Conservation (phyloP, 2,113 vertebrate genomes). For the Eulemur macaco region DNA sequence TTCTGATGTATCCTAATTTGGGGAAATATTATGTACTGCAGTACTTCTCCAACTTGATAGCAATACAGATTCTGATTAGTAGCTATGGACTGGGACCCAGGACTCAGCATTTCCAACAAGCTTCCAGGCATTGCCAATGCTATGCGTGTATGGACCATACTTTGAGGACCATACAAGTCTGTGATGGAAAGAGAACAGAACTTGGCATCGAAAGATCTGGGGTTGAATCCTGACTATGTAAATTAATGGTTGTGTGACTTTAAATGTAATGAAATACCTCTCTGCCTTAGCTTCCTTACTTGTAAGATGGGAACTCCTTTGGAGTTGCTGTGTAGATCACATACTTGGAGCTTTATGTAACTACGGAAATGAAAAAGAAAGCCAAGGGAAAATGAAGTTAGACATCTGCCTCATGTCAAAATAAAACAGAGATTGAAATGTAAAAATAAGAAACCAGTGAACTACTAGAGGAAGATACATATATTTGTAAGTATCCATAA, state of each 20-base stretch:
- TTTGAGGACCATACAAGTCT: background rate
- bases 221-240: background rate
- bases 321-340: background rate
- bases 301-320: conserved; percentile 2
- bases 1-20: background rate
- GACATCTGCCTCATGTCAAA: background rate
- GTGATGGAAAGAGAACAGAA: background rate
- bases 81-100: background rate
- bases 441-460: background rate
- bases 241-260: background rate
- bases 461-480: background rate
- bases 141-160: background rate
- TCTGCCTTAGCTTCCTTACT: conserved; percentile 29
- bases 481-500: background rate
- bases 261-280: background rate
- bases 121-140: background rate
- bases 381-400: background rate
- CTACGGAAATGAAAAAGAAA: conserved; percentile 20
- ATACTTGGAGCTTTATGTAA: background rate
- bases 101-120: background rate
- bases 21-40: background rate
- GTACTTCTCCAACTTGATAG: background rate
- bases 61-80: background rate
- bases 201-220: background rate
- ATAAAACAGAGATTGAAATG: conserved; percentile 36